Evolutionary conservation across 2,113 vertebrate species (phyloP).

Genomic region (Phalacrocorax carbo): DNA sequence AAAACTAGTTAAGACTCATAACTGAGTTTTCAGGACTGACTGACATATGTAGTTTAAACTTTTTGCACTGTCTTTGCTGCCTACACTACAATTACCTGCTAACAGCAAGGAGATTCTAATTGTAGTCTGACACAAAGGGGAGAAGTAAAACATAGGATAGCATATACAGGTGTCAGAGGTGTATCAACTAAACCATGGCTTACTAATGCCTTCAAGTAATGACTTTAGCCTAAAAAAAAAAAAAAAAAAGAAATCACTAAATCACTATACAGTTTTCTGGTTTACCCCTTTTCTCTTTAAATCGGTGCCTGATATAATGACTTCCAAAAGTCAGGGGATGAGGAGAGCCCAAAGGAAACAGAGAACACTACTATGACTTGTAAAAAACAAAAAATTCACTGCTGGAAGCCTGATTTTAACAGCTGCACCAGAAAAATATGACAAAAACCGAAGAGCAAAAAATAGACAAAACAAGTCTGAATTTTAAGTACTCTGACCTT

Average conservation of each 20-base stretch:
- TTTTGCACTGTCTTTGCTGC: background rate
- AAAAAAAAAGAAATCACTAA: background rate
- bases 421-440: background rate
- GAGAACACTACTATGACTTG: background rate
- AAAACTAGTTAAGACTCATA: background rate
- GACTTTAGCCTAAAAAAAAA: background rate
- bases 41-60: background rate
- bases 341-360: background rate
- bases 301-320: background rate
- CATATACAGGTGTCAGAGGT: background rate
- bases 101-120: background rate
- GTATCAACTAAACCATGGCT: background rate
- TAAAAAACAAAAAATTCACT: background rate
- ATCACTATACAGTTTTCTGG: background rate
- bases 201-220: background rate
- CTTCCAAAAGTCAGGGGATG: background rate
- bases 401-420: background rate
- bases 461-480: background rate
- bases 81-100: background rate
- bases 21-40: background rate
- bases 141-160: background rate
- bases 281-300: background rate
- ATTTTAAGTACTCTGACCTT: background rate
- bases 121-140: background rate
- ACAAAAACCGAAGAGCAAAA: background rate